Conservation (phyloP, 2,888 invertebrate species). For the Machimus rusticus region DNA sequence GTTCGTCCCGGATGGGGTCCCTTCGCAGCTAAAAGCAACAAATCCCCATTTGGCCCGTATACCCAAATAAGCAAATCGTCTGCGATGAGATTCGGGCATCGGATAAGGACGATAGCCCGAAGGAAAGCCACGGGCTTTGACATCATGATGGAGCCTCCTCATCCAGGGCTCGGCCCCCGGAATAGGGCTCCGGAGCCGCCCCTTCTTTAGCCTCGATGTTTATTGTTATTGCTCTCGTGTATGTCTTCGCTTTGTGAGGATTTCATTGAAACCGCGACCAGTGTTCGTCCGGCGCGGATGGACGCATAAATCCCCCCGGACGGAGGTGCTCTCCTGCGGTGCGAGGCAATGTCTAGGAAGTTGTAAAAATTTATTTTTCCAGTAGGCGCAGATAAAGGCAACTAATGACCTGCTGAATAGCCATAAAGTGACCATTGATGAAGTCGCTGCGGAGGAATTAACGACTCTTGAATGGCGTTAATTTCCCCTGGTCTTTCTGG, state of each 20-base stretch:
- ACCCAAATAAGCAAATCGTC: not conserved
- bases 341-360: not conserved
- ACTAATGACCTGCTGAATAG: conserved; percentile 13
- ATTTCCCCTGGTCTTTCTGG: not conserved
- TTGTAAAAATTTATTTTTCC: conserved; percentile 25
- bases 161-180: not conserved
- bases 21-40: not conserved
- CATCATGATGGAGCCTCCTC: not conserved
- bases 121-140: conserved; percentile 11
- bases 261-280: not conserved
- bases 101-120: not conserved
- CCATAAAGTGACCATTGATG: conserved; percentile 1
- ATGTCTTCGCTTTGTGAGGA: conserved; percentile 4
- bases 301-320: not conserved
- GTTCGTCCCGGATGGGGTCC: not conserved
- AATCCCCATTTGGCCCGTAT: not conserved
- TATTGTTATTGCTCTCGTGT: not conserved
- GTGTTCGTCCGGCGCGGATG: not conserved
- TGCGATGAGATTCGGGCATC: not conserved
- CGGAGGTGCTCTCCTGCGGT: not conserved
- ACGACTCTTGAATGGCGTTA: not conserved
- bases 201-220: not conserved
- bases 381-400: not conserved
- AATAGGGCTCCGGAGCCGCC: not conserved
- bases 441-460: conserved; percentile 9